A percentile compares a stretch with the other conserved stretches of the same genome.
Conservation (phyloP, 2,888 invertebrate species). For the Drosophila subquinaria region DNA sequence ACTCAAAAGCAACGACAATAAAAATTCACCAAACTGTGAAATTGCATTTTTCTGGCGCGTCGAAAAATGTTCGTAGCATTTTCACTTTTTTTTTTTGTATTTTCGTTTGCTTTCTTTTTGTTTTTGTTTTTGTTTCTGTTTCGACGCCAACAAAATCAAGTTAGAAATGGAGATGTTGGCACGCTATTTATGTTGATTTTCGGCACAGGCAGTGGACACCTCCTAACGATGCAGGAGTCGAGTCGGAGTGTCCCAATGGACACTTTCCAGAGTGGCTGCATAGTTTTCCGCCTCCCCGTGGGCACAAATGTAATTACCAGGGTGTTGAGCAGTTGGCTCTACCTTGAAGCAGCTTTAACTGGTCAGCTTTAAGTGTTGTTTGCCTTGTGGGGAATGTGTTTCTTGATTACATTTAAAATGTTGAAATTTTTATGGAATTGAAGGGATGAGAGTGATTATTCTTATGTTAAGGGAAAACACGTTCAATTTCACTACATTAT, state of each 20-base stretch:
- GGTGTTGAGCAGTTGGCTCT: slow-evolving; percentile 35
- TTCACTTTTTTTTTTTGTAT: slow-evolving; percentile 19
- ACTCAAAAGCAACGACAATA: slow-evolving; percentile 81
- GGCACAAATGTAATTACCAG: slow-evolving; percentile 75
- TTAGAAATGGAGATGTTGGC: slow-evolving; percentile 81
- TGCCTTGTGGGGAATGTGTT: not conserved
- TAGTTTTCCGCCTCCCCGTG: slow-evolving; percentile 46
- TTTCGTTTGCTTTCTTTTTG: slow-evolving; percentile 10
- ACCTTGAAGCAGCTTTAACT: slow-evolving; percentile 35
- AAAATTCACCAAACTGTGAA: slow-evolving; percentile 82
- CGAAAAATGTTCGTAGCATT: slow-evolving; percentile 45
- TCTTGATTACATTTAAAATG: not conserved
- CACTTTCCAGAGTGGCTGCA: slow-evolving; percentile 40
- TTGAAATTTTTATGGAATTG: not conserved
- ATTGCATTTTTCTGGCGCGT: slow-evolving; percentile 81
- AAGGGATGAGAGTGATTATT: not conserved
- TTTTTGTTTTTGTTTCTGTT: slow-evolving; percentile 12
- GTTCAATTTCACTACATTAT: too few species aligned
- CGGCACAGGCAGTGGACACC: slow-evolving; percentile 28
- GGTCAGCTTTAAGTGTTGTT: slow-evolving; percentile 33
- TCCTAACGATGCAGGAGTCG: slow-evolving; percentile 3
- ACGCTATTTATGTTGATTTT: slow-evolving; percentile 81
- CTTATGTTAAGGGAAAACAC: too few species aligned
- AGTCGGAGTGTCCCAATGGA: slow-evolving; percentile 10
- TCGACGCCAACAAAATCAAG: slow-evolving; percentile 69